A percentile compares a stretch with the other conserved stretches of the same genome.
Evolutionary conservation across 2,888 invertebrate species (phyloP).

Genomic region (Calliopum simillimum): DNA sequence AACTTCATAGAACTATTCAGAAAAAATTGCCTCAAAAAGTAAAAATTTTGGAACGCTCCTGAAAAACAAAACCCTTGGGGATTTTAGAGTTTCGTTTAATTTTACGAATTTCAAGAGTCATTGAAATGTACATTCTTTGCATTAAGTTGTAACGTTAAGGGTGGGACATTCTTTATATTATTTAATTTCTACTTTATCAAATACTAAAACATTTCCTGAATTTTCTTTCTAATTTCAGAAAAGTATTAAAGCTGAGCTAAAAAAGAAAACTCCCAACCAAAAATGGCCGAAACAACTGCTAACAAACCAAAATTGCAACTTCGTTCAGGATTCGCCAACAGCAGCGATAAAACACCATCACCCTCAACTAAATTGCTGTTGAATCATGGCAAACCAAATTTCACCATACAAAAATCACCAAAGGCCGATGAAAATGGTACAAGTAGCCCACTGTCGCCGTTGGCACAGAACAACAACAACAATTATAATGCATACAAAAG

Average conservation of each 20-base stretch:
- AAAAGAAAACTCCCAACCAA: constrained; percentile 40
- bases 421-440: constrained; percentile 52
- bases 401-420: constrained; percentile 59
- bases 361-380: constrained; percentile 64
- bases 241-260: constrained; percentile 16
- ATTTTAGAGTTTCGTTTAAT: no score
- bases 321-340: constrained; percentile 47
- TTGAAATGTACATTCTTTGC: no score
- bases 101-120: no score
- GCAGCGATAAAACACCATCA: constrained; percentile 59
- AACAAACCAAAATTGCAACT: constrained; percentile 62
- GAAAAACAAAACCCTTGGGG: no score
- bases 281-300: constrained; percentile 59
- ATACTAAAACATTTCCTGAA: no score
- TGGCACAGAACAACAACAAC: constrained; percentile 39
- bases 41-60: no score
- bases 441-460: constrained; percentile 49
- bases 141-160: no score
- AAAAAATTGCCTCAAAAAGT: no score
- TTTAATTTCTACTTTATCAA: no score
- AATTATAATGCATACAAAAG: constrained; percentile 51
- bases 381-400: constrained; percentile 66
- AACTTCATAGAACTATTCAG: no score
- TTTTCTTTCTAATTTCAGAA: neutral
- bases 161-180: no score